These are phyloP conservation scores for Ooceraea biroi DNA, from an alignment of 1,140 invertebrate genomes.

Conservation along the genomic window DNA sequence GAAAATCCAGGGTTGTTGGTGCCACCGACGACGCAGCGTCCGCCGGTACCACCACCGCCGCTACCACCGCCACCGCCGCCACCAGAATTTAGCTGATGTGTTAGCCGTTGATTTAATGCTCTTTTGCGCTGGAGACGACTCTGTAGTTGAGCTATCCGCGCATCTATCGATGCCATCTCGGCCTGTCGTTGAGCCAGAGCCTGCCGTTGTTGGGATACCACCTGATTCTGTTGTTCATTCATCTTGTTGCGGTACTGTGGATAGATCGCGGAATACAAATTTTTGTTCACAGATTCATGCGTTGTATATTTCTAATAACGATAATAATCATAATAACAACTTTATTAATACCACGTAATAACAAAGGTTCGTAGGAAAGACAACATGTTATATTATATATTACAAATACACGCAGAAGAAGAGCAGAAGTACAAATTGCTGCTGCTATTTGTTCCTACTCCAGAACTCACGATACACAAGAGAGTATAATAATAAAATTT, in stretches of 20 bases:
- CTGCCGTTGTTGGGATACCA: constrained; percentile 94
- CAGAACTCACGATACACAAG: too few relatives aligned
- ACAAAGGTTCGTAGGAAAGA: too few relatives aligned
- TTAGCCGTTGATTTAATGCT: constrained; percentile 94
- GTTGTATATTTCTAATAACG: too few relatives aligned
- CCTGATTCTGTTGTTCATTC: constrained; percentile 96
- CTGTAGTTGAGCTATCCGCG: constrained; percentile 96
- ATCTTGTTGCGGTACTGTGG: constrained; percentile 97
- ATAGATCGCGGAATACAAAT: constrained; percentile 19
- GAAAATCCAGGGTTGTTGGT: constrained; percentile 69
- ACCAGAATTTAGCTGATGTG: constrained; percentile 88
- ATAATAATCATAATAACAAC: too few relatives aligned
- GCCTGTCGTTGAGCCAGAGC: constrained; percentile 94
- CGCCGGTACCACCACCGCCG: background rate
- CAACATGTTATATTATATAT: too few relatives aligned
- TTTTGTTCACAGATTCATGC: background rate
- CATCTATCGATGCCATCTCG: constrained; percentile 96
- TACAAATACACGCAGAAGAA: too few relatives aligned
- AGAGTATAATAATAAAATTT: too few relatives aligned
- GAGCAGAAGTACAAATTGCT: too few relatives aligned
- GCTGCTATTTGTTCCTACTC: too few relatives aligned
- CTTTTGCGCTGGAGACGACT: constrained; percentile 95
- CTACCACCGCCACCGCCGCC: too few relatives aligned
- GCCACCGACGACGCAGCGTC: constrained; percentile 42
- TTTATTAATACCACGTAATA: too few relatives aligned